Conservation (phyloP, 2,888 invertebrate species). For the Dryomyza anilis region DNA sequence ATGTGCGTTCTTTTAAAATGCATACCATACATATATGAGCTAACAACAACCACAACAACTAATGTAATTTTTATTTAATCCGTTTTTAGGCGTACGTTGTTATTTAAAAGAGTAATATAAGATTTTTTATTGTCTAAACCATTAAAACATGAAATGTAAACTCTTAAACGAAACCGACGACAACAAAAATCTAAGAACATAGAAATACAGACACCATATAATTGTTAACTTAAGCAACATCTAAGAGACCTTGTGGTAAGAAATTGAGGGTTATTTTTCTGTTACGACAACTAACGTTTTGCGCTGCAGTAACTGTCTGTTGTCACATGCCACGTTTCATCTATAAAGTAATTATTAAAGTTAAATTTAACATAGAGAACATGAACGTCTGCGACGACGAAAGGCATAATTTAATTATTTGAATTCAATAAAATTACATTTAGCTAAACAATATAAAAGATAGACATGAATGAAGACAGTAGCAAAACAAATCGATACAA, state of each 20-base stretch:
- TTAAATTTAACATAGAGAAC: neutral
- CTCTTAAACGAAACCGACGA: conserved; percentile 16
- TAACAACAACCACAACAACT: too few species aligned
- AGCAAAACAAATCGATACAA: neutral
- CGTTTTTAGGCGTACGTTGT: conserved; percentile 30
- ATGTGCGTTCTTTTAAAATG: conserved; percentile 14
- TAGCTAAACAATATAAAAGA: too few species aligned
- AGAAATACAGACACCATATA: too few species aligned
- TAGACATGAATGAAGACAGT: neutral
- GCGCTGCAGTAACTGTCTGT: too few species aligned
- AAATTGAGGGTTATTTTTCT: neutral
- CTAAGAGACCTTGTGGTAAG: too few species aligned
- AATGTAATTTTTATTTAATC: conserved; percentile 28
- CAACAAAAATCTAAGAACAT: conserved; percentile 11
- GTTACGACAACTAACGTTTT: neutral
- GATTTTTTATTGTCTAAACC: conserved; percentile 30
- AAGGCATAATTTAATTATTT: conserved; percentile 11
- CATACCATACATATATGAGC: conserved; percentile 39
- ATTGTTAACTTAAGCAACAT: too few species aligned
- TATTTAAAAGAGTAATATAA: conserved; percentile 27
- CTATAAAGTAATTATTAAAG: conserved; percentile 2
- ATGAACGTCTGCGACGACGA: too few species aligned
- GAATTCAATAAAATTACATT: neutral
- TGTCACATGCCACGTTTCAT: neutral
- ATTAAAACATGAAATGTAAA: conserved; percentile 16